Evolutionary conservation across 2,113 vertebrate genomes (phyloP).

Genomic region (Oreochromis aureus): DNA sequence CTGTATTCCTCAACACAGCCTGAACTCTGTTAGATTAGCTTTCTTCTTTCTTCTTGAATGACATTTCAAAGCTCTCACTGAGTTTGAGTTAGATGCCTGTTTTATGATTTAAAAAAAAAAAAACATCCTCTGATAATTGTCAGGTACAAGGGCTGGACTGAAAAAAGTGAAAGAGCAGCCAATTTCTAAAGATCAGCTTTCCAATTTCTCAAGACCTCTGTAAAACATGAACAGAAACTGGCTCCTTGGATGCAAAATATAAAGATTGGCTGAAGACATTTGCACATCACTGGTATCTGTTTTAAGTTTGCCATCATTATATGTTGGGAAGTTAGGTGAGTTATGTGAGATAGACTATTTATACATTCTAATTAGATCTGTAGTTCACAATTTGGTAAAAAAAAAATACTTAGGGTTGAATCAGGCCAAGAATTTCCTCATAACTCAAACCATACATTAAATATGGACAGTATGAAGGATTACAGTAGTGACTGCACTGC

Average conservation of each 20-base stretch:
- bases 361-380: not conserved
- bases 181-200: not conserved
- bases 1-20: not conserved
- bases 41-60: not conserved
- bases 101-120: not conserved
- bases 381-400: rapidly evolving
- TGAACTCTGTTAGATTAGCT: not conserved
- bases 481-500: not conserved
- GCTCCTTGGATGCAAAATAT: not conserved
- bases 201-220: not conserved
- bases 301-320: not conserved
- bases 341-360: not conserved
- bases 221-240: not conserved
- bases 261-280: not conserved
- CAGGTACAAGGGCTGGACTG: not conserved
- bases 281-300: not conserved
- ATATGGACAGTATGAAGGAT: not conserved
- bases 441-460: not conserved
- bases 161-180: rapidly evolving
- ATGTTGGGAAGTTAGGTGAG: rapidly evolving
- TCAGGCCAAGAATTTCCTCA: too few relatives aligned
- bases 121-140: rapidly evolving
- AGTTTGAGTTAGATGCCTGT: not conserved
- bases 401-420: too few relatives aligned
- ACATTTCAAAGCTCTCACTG: not conserved